phyloP scores from a whole-genome alignment of 2,888 invertebrate species.

The Seira musarum region DNA sequence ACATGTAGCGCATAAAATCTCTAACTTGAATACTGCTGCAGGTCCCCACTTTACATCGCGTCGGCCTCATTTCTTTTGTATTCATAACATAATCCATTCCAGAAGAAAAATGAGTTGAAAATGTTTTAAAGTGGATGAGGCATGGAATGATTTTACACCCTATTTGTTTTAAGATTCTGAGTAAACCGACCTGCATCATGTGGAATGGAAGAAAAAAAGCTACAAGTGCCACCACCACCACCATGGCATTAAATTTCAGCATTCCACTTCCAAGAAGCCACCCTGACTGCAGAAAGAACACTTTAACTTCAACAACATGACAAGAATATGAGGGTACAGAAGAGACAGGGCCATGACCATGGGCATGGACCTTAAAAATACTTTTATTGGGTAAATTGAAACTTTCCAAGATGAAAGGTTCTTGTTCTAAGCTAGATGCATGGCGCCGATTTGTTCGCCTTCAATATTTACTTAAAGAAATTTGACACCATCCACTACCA shows the following conservation, averaged over 20 bases:
- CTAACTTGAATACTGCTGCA: too few species aligned
- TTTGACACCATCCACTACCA: constrained; percentile 54
- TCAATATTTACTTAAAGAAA: constrained; percentile 51
- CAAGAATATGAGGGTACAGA: constrained; percentile 1
- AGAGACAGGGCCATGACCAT: neutral
- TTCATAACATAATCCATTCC: too few species aligned
- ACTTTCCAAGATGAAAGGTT: constrained; percentile 23
- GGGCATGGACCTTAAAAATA: neutral
- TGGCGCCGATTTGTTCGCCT: constrained; percentile 54
- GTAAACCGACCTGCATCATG: too few species aligned
- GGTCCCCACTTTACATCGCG: too few species aligned
- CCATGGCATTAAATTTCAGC: constrained; percentile 52
- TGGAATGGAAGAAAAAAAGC: neutral
- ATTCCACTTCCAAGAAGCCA: constrained; percentile 48
- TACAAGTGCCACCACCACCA: constrained; percentile 38
- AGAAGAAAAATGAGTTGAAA: too few species aligned
- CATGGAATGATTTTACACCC: too few species aligned
- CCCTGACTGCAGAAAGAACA: constrained; percentile 36
- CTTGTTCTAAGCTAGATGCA: constrained; percentile 12
- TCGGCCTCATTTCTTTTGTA: too few species aligned
- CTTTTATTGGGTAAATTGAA: constrained; percentile 35
- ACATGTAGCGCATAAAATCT: too few species aligned
- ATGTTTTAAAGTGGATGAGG: too few species aligned
- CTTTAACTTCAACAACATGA: constrained; percentile 17
- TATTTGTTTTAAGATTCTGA: too few species aligned